Evolutionary conservation across 1,140 invertebrate genomes (phyloP).

Genomic region (Calliopsis andreniformis): DNA sequence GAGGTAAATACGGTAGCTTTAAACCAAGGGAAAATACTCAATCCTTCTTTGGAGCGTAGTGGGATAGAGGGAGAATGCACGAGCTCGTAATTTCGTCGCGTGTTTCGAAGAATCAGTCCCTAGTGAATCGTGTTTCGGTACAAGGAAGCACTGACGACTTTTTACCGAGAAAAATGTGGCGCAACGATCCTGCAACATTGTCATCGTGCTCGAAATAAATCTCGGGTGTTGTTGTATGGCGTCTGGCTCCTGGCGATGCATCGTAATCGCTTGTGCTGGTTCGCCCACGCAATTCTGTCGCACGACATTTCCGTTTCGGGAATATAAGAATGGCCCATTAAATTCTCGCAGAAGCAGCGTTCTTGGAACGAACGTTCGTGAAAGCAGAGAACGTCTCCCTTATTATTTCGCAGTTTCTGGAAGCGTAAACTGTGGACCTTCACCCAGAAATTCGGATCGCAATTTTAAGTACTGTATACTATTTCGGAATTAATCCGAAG

Average conservation of each 20-base stretch:
- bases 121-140: background rate
- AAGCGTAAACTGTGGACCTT: no score
- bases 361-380: background rate
- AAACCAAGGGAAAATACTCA: background rate
- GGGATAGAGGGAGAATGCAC: background rate
- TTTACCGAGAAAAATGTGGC: slow-evolving; percentile 11
- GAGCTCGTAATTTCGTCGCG: background rate
- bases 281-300: slow-evolving; percentile 17
- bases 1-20: background rate
- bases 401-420: no score
- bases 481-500: background rate
- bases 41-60: background rate
- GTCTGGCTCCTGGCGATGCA: slow-evolving; percentile 25
- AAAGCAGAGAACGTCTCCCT: background rate
- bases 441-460: no score
- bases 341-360: slow-evolving; percentile 3
- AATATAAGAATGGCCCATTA: slow-evolving; percentile 18
- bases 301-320: slow-evolving; percentile 4
- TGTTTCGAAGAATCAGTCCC: background rate
- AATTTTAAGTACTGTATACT: background rate
- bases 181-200: slow-evolving; percentile 4
- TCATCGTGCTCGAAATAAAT: slow-evolving; percentile 30
- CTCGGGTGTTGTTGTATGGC: background rate
- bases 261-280: slow-evolving; percentile 25
- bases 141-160: background rate